A percentile compares a stretch with the other conserved stretches of the same genome.
Conservation (phyloP, 2,888 invertebrate genomes). For the Alsophila aescularia region DNA sequence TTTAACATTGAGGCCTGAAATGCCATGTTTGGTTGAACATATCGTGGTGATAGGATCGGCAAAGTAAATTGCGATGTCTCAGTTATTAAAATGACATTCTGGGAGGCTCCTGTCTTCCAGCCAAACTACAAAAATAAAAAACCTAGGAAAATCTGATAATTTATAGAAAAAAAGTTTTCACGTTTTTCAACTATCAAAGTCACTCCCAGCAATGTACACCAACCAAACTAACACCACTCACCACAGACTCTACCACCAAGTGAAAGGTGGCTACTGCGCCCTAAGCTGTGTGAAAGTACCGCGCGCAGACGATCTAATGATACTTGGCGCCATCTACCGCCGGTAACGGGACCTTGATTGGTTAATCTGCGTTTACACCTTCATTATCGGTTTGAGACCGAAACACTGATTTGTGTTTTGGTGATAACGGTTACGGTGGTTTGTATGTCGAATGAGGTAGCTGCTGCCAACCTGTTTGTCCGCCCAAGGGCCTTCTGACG, state of each 20-base stretch:
- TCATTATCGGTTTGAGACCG: conserved; percentile 45
- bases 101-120: too few relatives aligned
- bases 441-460: too few relatives aligned
- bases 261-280: conserved; percentile 11
- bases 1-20: too few relatives aligned
- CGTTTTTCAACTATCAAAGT: neutral
- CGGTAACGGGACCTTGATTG: conserved; percentile 71
- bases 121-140: too few relatives aligned
- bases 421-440: neutral
- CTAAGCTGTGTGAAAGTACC: conserved; percentile 33
- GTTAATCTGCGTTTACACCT: conserved; percentile 74
- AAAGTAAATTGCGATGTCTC: too few relatives aligned
- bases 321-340: conserved; percentile 67
- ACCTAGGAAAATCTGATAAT: too few relatives aligned
- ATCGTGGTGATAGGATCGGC: too few relatives aligned
- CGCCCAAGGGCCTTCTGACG: too few relatives aligned
- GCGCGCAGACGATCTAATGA: conserved; percentile 67
- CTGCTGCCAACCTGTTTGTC: too few relatives aligned
- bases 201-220: conserved; percentile 43
- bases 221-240: neutral
- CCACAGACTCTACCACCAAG: conserved; percentile 8
- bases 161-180: too few relatives aligned
- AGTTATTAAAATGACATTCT: too few relatives aligned
- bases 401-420: neutral
- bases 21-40: too few relatives aligned